Base-by-base conservation (phyloP, 2,113 vertebrate species). In the Pygoscelis antarcticus region DNA sequence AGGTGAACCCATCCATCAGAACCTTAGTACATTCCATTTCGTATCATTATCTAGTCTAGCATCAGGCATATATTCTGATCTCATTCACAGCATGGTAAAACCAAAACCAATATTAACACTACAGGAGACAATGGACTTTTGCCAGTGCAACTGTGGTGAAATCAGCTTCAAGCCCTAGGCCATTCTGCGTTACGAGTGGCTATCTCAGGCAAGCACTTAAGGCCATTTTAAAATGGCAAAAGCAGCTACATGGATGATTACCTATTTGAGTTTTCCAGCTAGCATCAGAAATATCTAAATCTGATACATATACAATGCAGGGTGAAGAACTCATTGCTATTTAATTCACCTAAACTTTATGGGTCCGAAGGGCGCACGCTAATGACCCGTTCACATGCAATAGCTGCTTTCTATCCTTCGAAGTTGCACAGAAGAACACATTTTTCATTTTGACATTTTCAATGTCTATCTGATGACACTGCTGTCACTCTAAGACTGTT, bases 321-420 rank as follows among this genome's bases (percentile, higher is more conserved):
- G 77, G n/a, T 25, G 3, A 90, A 72, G 87, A 80, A 70, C 62
- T 61, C 75, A 6, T 8, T 58, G 76, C 78, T 58, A 5, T 30
- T 60, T 34, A 57, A 38, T 91, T 81, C 82, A 90, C 65, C 84
- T 69, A 76, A 72, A 83, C 68, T 58, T 49, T 23, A 16, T 22
- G n/a, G 40, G 29, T 34, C 62, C 18, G 12, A 23, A 51, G 38
- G n/a, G 6, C 26, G 13, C 23, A 36, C 42, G 6, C 32, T 54
- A 18, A 6, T 0, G 30, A 44, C 20, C 23, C 9, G 1, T 4
- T 27, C 44, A 26, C 3, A 0, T 22, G 36, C 69, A 62, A 25
- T 1, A 60, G 78, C 84, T 79, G 44, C 68, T 60, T 47, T 74
- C 66, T 7, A 4, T 6, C 68, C 60, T 89, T 25, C 38, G 30